These are phyloP conservation scores for Coelogynopora nodosa DNA, from an alignment of 2,888 invertebrate species.

Conservation along the genomic window DNA sequence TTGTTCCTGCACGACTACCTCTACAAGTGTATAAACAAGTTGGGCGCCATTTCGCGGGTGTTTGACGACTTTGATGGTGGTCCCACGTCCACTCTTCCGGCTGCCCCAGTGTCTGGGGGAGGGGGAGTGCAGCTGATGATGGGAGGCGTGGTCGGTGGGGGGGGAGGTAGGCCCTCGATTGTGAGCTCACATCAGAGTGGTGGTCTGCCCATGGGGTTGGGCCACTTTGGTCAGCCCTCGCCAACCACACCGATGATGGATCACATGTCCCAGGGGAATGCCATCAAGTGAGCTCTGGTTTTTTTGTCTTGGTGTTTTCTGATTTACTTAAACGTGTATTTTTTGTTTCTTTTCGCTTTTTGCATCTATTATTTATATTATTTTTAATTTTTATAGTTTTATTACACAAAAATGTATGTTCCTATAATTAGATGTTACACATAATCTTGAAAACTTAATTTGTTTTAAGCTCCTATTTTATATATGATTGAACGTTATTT, in stretches of 20 bases:
- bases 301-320: no score
- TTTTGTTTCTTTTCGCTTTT: no score
- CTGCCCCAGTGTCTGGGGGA: not conserved
- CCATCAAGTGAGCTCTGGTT: not conserved
- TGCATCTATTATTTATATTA: no score
- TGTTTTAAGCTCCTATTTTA: no score
- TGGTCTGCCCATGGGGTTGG: not conserved
- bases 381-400: no score
- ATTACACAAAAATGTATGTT: no score
- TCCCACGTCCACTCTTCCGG: not conserved
- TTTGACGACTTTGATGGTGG: not conserved
- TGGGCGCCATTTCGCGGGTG: not conserved
- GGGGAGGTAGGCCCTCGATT: not conserved
- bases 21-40: not conserved
- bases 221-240: not conserved
- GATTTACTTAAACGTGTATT: no score
- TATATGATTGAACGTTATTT: no score
- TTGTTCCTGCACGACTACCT: not conserved
- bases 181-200: not conserved
- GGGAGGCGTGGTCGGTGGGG: not conserved
- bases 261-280: not conserved
- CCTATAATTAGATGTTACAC: no score
- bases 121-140: not conserved
- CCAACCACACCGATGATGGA: not conserved
- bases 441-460: no score